Base-by-base conservation (phyloP, 2,113 vertebrate species). In the Sula dactylatra region DNA sequence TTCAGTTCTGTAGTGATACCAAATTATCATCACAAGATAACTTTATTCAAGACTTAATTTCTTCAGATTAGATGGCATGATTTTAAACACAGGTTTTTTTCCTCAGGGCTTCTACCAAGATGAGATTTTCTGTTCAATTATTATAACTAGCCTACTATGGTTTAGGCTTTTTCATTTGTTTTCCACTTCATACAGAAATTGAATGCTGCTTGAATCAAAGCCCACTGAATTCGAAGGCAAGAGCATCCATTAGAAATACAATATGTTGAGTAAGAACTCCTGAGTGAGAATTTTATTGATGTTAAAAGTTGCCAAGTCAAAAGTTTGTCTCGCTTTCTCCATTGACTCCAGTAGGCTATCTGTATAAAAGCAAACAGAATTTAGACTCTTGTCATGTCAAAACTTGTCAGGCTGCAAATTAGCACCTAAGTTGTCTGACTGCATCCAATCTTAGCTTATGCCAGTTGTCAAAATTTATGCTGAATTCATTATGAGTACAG, bases 331-430 rank as follows among this genome's bases (percentile, higher is more conserved):
- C 59, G 9, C n/a, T 93, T 83, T 66, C 64, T 91, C 64, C 72
- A 38, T 1, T 49, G 56, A 90, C 32, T 97, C 50, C 56, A 84
- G 76, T 20, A 78, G 42, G 45, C 86, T 90, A 88, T 78, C 73
- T 64, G n/a, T 71, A 80, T 34, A 84, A 88, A 74, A 83, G 62
- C 36, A 83, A 95, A 70, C 12, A 81, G 42, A 91, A 85, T 92
- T 90, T 77, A 91, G 71, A 45, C 45, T 93, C 62, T 49, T 38
- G n/a, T 81, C 71, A 73, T 34, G 59, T 82, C 86, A 71, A 78
- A 97, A 94, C 55, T 71, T 66, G 72, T 86, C 88, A 95, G 71
- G 49, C 10, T 88, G 64, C 47, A 94, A 88, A 97, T 83, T 47
- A 96, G 80, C 72, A 88, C 72, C 42, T 74, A 76, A 80, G n/a